Conservation (phyloP, 2,113 vertebrate genomes). For the Eurypyga helias region DNA sequence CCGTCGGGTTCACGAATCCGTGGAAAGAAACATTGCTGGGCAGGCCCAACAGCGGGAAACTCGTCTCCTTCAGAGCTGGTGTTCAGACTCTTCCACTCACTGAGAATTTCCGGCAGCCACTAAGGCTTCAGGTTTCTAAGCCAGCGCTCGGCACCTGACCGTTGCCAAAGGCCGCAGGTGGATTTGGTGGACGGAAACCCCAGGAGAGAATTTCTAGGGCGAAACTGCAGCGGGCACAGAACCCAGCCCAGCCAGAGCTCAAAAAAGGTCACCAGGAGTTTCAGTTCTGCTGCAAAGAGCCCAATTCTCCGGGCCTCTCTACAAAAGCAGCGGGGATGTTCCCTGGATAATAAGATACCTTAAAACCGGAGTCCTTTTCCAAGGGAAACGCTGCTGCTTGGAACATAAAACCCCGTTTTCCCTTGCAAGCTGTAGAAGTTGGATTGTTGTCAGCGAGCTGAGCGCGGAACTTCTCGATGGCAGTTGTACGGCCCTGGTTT, state of each 20-base stretch:
- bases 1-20: rapidly evolving
- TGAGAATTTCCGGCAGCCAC: background rate
- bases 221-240: background rate
- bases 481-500: background rate
- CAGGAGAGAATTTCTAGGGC: background rate
- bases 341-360: background rate
- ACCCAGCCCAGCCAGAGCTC: background rate
- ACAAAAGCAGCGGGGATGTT: background rate
- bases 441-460: background rate
- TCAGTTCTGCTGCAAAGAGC: background rate
- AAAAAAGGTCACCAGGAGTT: background rate
- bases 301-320: background rate
- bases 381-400: background rate
- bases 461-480: background rate
- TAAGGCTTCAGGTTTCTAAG: background rate
- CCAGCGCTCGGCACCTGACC: background rate
- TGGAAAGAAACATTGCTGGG: background rate
- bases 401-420: background rate
- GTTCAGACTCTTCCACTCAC: background rate
- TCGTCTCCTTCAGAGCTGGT: background rate
- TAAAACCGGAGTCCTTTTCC: background rate
- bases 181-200: background rate
- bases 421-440: background rate
- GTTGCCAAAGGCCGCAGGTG: rapidly evolving
- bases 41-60: background rate